phyloP scores from a whole-genome alignment of 1,140 invertebrate genomes.

The Brachionus manjavacas region DNA sequence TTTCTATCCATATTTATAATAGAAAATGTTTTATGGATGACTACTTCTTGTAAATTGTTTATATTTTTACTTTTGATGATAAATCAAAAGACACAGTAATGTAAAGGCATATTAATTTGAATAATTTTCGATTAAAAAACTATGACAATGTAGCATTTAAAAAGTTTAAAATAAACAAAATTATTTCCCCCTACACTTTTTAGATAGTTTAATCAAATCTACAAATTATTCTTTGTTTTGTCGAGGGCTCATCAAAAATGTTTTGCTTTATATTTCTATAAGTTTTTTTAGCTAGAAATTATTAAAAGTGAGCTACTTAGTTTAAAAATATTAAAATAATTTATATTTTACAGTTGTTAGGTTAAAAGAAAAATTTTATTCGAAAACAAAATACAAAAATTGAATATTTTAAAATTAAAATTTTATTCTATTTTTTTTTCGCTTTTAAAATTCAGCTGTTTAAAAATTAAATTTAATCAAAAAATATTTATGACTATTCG shows the following conservation, averaged over 20 bases:
- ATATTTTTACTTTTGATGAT: background rate
- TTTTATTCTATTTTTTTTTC: no score
- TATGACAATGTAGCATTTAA: background rate
- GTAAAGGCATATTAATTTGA: background rate
- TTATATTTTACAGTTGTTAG: no score
- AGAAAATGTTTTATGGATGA: background rate
- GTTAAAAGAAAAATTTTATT: no score
- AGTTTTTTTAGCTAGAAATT: background rate
- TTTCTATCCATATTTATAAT: background rate
- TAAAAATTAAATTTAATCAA: no score
- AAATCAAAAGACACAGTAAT: background rate
- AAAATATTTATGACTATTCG: no score
- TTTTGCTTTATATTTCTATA: background rate
- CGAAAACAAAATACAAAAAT: no score
- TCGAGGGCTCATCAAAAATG: background rate
- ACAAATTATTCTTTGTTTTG: background rate
- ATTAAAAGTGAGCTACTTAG: no score
- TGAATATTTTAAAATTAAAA: no score
- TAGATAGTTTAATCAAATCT: background rate
- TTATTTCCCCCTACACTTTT: background rate
- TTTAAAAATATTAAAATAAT: no score
- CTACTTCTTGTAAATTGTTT: background rate
- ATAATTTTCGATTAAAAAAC: background rate
- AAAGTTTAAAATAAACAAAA: background rate
- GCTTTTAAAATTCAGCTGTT: no score